phyloP scores from a whole-genome alignment of 1,140 invertebrate species.

The Chrysomallon squamiferum region DNA sequence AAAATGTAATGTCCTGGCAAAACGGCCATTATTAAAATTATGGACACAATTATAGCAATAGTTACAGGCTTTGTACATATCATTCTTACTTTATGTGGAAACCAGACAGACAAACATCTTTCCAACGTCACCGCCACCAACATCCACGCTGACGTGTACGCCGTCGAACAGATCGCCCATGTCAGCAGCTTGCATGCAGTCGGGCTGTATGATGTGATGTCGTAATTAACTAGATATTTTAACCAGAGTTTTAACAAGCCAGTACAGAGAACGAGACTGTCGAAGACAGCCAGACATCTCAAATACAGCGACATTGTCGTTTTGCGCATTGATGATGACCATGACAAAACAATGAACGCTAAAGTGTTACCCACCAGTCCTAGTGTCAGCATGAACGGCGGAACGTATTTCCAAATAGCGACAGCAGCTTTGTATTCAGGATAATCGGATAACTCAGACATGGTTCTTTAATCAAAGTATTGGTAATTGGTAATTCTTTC shows the following conservation, averaged over 20 bases:
- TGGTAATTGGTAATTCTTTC: no score
- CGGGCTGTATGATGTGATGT: constrained; percentile 2
- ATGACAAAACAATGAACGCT: constrained; percentile 24
- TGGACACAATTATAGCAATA: constrained; percentile 9
- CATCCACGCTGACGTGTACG: constrained; percentile 39
- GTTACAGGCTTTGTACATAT: constrained; percentile 24
- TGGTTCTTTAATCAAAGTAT: no score
- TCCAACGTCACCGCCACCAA: constrained; percentile 43
- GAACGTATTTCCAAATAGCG: constrained; percentile 15
- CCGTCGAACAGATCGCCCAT: constrained; percentile 28
- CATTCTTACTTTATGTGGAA: constrained; percentile 26
- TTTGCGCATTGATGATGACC: constrained; percentile 7
- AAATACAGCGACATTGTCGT: constrained; percentile 27
- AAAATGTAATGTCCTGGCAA: constrained; percentile 37
- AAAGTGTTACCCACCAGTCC: constrained; percentile 35
- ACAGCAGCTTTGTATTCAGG: background rate
- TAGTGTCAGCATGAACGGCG: constrained; percentile 28
- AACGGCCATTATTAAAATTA: constrained; percentile 7
- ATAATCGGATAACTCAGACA: no score
- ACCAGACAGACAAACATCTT: constrained; percentile 33
- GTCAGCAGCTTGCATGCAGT: constrained; percentile 19
- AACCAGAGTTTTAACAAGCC: constrained; percentile 38
- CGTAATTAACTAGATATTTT: constrained; percentile 6
- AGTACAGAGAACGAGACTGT: constrained; percentile 28
- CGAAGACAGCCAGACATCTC: constrained; percentile 24